Conservation (phyloP, 1,140 invertebrate species). For the Arctopsyche grandis region DNA sequence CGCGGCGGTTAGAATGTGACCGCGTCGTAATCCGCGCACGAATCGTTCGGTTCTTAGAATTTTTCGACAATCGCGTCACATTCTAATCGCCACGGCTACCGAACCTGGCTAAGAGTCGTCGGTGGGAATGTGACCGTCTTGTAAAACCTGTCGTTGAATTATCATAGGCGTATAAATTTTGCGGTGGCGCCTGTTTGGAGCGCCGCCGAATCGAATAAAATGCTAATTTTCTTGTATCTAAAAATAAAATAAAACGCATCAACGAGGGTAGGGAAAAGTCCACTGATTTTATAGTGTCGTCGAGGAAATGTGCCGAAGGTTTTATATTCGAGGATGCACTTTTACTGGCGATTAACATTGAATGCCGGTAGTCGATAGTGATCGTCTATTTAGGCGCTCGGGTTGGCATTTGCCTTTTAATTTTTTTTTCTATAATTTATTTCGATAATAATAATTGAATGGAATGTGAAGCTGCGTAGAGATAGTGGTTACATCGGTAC, state of each 20-base stretch:
- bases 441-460: too few relatives aligned
- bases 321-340: not conserved
- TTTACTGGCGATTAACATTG: slow-evolving; percentile 21
- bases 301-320: not conserved
- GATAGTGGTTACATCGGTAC: too few relatives aligned
- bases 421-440: not conserved
- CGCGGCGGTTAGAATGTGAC: not conserved
- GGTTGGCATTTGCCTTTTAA: not conserved
- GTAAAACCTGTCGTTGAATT: slow-evolving; percentile 10
- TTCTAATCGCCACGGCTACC: slow-evolving; percentile 6
- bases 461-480: too few relatives aligned
- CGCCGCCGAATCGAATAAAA: slow-evolving; percentile 21
- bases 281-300: not conserved
- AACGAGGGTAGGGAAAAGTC: not conserved
- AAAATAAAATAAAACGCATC: not conserved
- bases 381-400: not conserved
- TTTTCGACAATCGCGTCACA: slow-evolving; percentile 26
- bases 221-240: not conserved
- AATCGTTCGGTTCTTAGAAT: slow-evolving; percentile 3
- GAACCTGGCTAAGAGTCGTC: not conserved
- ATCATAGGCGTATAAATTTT: slow-evolving; percentile 27
- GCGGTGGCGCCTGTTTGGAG: slow-evolving; percentile 25
- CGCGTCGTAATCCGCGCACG: not conserved
- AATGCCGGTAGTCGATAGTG: slow-evolving; percentile 9
- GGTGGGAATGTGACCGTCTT: slow-evolving; percentile 19